Evolutionary conservation across 2,797 vertebrate genomes (phyloP), one percentile per base, ranked within the genome.

Genomic region (Malacoctenus gilli): DNA sequence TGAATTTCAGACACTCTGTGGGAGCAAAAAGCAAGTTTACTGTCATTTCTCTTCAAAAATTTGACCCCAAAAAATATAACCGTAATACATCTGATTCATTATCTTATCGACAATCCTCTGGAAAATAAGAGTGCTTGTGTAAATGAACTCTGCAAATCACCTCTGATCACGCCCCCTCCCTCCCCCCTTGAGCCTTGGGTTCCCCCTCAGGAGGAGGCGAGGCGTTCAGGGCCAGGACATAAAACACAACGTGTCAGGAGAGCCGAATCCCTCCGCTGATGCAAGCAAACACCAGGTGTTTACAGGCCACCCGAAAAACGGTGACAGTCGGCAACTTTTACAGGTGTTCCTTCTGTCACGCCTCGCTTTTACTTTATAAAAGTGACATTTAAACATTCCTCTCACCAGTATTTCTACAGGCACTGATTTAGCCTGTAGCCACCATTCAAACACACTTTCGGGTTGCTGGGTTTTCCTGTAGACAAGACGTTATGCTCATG

Each of bases 111-210:
- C 22, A 22, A 49, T 44, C 43, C 36, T 12, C 59, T 67, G 54
- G 70, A 75, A 83, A 80, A 72, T 37, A 46, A 61, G n/a, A 52
- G 51, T 63, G 69, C 56, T 58, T 79, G 64, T 80, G 47, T 57
- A 19, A n/a, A 44, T 63, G 57, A 68, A 79, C 36, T 57, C 22
- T 20, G 59, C 43, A 68, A 76, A 77, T 72, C 59, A 68, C 48
- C 40, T 37, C 43, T 66, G 75, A 77, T 72, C 59, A 68, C 48
- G 37, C 34, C n/a, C 54, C 5, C 5, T 8, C 19, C 10, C n/a
- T 42, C 76, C 74, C 81, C 79, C 83, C 35, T 59, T 8, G 42
- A 73, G 72, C 44, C 14, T 1, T 8, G 46, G 1, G 21, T 18
- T 68, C 43, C 52, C 72, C 67, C 18, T 16, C 63, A 12, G 32